Evolutionary conservation across 2,888 invertebrate genomes (phyloP), one percentile per base, ranked within the genome.

Genomic region (Hypolimnas misippus): DNA sequence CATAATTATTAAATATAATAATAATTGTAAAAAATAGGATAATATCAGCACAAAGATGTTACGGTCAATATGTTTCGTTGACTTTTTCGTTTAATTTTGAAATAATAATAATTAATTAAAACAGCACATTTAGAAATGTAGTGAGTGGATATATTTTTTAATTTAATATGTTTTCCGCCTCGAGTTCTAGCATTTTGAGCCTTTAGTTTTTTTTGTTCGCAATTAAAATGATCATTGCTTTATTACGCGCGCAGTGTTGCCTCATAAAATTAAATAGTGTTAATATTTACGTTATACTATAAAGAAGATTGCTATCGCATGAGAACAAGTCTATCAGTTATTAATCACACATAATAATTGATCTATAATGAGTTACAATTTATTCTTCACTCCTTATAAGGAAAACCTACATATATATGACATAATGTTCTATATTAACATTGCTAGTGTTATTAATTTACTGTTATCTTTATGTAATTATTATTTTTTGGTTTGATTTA

Each of bases 281-380:
- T 46, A 19, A 25, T 25, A 46, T 21, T 46, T 21, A 21, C 12
- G 19, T 46, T 6, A 25, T 46, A 46, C n/a, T 46, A 25, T 21
- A n/a, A 46, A 21, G 46, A 7, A 19, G 46, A 46, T 46, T 46
- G n/a, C 21, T 5, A 46, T 46, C 21, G 17, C 44, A 46, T 46
- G 46, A 46, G 46, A 46, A 46, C 21, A n/a, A 46, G 10, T 44
- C 19, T 8, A 44, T 44, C 44, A 44, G 21, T n/a, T 46, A 21
- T 46, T 42, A 46, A 46, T 25, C 25, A 46, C 21, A n/a, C 10
- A 46, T 33, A 51, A 31, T 51, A 51, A 51, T 51, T 51, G 33
- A 29, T 51, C 31, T 51, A 51, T 51, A 51, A 51, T 51, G 19
- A 52, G 35, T 16, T 52, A 52, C 35, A 5, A 35, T n/a, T 35